Percentiles rank a stretch among this genome's conserved stretches.
Evolutionary conservation across 2,797 vertebrate genomes (phyloP).

Genomic region (Chromis chromis): DNA sequence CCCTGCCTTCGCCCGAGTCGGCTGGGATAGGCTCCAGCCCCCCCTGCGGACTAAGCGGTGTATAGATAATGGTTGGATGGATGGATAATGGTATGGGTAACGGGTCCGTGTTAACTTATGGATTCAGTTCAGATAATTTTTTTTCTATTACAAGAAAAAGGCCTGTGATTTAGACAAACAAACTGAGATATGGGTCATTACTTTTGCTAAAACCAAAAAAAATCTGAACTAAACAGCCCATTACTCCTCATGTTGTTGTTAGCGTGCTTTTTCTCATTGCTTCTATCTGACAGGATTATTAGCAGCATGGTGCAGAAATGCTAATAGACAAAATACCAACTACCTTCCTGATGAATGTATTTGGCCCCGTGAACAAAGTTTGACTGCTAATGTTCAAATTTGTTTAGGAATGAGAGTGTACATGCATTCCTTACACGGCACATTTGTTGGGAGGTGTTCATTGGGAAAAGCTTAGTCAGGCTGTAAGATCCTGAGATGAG

Average conservation of each 20-base stretch:
- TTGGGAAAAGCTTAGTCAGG: constrained; percentile 61
- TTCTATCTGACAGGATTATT: constrained; percentile 26
- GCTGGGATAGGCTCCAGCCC: no score
- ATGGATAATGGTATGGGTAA: no score
- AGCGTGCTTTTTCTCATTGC: constrained; percentile 8
- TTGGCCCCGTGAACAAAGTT: constrained; percentile 36
- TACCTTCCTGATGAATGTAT: constrained; percentile 39
- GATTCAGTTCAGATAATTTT: no score
- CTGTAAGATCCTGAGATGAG: constrained; percentile 59
- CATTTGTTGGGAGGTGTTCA: constrained; percentile 66
- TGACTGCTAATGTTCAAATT: constrained; percentile 40
- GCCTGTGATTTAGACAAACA: neutral
- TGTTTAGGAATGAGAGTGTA: constrained; percentile 43
- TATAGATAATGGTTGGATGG: no score
- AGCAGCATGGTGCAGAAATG: constrained; percentile 16
- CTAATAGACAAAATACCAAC: constrained; percentile 45
- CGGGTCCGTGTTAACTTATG: no score
- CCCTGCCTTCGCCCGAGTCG: no score
- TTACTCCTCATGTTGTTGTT: constrained; percentile 18
- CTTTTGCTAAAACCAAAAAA: no score
- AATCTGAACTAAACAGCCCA: neutral
- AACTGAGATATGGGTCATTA: no score
- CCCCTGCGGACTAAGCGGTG: no score
- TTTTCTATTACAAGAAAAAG: no score
- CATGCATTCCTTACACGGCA: constrained; percentile 48